phyloP scores from a whole-genome alignment of 2,113 vertebrate species.

The Rhabdomys dilectus region DNA sequence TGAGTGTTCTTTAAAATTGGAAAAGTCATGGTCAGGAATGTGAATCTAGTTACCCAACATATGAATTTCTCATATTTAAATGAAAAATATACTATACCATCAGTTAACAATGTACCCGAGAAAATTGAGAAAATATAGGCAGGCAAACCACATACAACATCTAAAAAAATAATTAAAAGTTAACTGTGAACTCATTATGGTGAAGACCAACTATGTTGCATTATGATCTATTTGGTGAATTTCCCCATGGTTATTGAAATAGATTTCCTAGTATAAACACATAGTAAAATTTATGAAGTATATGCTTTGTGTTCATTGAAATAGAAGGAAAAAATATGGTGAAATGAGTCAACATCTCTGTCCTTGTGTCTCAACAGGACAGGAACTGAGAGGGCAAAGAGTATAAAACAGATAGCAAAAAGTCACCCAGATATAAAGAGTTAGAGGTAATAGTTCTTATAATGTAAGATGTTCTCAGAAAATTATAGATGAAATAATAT shows the following conservation, averaged over 20 bases:
- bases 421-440: neutral
- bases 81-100: neutral
- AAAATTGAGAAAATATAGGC: slow-evolving; percentile 3
- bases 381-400: slow-evolving; percentile 11
- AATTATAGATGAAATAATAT: neutral
- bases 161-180: neutral
- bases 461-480: neutral
- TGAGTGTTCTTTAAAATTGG: neutral
- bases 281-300: slow-evolving; percentile 29
- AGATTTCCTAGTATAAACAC: neutral
- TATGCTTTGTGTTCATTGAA: slow-evolving; percentile 9
- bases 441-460: neutral
- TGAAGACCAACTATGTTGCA: neutral
- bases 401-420: neutral
- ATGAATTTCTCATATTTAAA: slow-evolving; percentile 34
- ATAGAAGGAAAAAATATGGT: slow-evolving; percentile 17
- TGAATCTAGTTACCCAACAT: neutral
- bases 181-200: neutral
- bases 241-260: neutral
- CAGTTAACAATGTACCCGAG: neutral
- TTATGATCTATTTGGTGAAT: neutral
- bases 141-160: neutral
- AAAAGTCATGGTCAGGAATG: neutral
- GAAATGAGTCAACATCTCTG: neutral
- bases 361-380: neutral